Evolutionary conservation across 2,888 invertebrate genomes (phyloP), one percentile per base, ranked within the genome.

Genomic region (Cantharis flavilabris): DNA sequence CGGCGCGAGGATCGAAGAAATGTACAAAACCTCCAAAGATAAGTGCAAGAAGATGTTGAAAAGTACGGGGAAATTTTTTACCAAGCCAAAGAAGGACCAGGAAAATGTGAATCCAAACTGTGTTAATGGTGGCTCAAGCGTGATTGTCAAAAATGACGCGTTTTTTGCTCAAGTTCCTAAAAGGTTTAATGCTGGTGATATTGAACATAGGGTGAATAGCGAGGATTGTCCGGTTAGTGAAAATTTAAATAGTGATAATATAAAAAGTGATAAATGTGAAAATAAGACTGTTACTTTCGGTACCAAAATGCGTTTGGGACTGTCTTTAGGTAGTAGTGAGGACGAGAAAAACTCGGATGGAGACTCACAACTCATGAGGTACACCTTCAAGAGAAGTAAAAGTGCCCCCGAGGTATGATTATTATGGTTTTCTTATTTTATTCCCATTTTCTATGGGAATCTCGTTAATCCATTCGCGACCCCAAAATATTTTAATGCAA

Each of bases 21-120:
- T 88, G 83, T 88, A 88, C 80, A 88, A 87, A 82, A 85, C 83
- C 67, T 88, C 88, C 3, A 88, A 87, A 78, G 85, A 83, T 71
- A 88, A 87, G 78, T 88, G 88, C 82, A 87, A 86, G 78, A 86
- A 85, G 73, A 85, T 88, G 69, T 79, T 88, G 16, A 84, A 83
- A 73, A 87, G 82, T 30, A 88, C 88, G 7, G 86, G 86, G 26
- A 88, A 86, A 81, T 85, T 88, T 9, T 87, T 88, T 77, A 83
- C 83, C 64, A 82, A 82, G 49, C 83, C 82, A 28, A 81, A 79
- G 62, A 72, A 76, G 7, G 76, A 79, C 9, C 77, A 70, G 62
- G 85, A 84, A 62, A 81, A 81, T 72, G 28, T 79, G 9, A 83
- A 82, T 79, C 79, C 80, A 1, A 81, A 80, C 26, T 80, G 79